Conservation (phyloP, 2,797 vertebrate species). For the Valencia hispanica region DNA sequence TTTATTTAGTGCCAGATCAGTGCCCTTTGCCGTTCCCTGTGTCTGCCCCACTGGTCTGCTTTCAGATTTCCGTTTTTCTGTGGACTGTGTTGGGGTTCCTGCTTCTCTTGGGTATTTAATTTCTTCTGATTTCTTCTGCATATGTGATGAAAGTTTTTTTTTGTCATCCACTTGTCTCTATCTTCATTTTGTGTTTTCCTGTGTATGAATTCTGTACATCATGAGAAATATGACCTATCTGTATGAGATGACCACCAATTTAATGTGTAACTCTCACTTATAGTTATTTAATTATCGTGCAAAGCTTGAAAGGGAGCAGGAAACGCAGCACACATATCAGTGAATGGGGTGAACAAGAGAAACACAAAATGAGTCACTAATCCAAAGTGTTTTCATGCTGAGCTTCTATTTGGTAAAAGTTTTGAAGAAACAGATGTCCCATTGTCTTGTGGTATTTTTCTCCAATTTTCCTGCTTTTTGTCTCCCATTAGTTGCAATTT, state of each 20-base stretch:
- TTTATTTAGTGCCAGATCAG: too few relatives aligned
- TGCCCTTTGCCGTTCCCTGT: background rate
- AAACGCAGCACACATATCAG: background rate
- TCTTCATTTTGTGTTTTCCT: background rate
- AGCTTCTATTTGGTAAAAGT: background rate
- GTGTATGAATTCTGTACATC: background rate
- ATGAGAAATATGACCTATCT: background rate
- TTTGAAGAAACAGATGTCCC: background rate
- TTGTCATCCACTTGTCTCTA: background rate
- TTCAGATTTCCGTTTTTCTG: background rate
- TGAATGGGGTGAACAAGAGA: background rate
- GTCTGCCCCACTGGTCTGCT: background rate
- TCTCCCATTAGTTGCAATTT: background rate
- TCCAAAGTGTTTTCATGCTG: background rate
- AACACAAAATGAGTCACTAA: background rate
- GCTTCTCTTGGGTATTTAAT: background rate
- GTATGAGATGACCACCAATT: background rate
- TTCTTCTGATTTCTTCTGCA: background rate
- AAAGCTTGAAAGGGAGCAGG: background rate
- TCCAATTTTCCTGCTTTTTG: constrained; percentile 1
- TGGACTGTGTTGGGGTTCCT: background rate
- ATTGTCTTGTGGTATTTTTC: background rate
- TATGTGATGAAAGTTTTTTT: background rate
- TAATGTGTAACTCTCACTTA: background rate
- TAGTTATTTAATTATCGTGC: background rate